Evolutionary conservation across 2,797 vertebrate genomes (phyloP).

Genomic region (Hydrocynus forskahlii): DNA sequence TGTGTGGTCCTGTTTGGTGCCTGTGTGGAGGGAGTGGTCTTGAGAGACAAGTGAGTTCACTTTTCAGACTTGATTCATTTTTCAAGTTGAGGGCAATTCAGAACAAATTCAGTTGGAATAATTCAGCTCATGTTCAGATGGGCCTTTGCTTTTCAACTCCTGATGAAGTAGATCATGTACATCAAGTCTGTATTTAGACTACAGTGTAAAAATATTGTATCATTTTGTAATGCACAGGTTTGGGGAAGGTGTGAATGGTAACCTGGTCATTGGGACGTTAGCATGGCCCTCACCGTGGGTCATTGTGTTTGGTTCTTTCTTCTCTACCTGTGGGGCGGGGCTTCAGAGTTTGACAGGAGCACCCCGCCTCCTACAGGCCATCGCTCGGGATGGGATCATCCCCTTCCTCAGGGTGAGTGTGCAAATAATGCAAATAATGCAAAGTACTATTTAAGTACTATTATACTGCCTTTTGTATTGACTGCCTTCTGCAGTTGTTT

Average conservation of each 20-base stretch:
- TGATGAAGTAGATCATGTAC: not conserved
- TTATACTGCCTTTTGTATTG: not conserved
- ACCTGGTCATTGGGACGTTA: constrained; percentile 95
- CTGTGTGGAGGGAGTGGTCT: constrained; percentile 93
- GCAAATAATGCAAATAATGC: not conserved
- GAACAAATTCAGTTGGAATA: too few relatives aligned
- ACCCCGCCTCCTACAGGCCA: constrained; percentile 95
- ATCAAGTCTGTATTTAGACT: too few relatives aligned
- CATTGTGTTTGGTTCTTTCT: constrained; percentile 97
- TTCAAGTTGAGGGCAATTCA: not conserved
- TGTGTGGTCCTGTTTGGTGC: constrained; percentile 91
- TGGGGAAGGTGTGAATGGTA: constrained; percentile 93
- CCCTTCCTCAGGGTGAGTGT: constrained; percentile 91
- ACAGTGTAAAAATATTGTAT: not conserved
- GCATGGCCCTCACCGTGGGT: constrained; percentile 97
- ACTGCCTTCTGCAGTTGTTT: not conserved
- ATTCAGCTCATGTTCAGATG: not conserved
- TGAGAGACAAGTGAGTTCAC: constrained; percentile 91
- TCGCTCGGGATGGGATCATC: constrained; percentile 93
- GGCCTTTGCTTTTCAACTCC: not conserved
- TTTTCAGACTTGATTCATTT: not conserved
- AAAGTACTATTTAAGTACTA: too few relatives aligned
- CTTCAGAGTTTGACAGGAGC: constrained; percentile 98
- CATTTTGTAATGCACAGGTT: constrained; percentile 77
- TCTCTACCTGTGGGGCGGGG: constrained; percentile 95